Evolutionary conservation across 2,888 invertebrate species (phyloP).

Genomic region (Bembecia ichneumoniformis): DNA sequence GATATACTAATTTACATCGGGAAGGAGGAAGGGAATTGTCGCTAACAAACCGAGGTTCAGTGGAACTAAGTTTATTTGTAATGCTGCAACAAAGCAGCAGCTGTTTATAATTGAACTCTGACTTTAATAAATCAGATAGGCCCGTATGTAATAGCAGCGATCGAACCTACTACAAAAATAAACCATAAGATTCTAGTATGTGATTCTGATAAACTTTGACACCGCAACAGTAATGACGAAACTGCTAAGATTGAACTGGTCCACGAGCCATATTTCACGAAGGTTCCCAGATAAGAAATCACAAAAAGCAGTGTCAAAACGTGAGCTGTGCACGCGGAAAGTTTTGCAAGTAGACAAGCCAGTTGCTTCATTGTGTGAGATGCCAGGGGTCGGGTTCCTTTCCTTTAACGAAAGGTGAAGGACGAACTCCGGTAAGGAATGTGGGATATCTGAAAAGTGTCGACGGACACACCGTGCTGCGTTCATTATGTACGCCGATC

Average conservation of each 20-base stretch:
- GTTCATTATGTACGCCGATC: slow-evolving; percentile 38
- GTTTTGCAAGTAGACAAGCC: slow-evolving; percentile 49
- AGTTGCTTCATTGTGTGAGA: slow-evolving; percentile 44
- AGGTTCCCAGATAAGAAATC: slow-evolving; percentile 53
- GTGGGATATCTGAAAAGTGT: slow-evolving; percentile 34
- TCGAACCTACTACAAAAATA: slow-evolving; percentile 10
- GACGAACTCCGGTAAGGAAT: slow-evolving; percentile 32
- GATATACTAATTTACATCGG: too few species aligned
- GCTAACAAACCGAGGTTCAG: too few species aligned
- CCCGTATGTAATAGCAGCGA: neutral
- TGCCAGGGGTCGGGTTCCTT: slow-evolving; percentile 35
- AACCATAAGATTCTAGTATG: slow-evolving; percentile 30
- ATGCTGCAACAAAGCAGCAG: too few species aligned
- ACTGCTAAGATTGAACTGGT: slow-evolving; percentile 39
- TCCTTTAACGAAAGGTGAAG: slow-evolving; percentile 60
- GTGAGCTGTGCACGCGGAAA: slow-evolving; percentile 39
- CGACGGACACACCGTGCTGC: slow-evolving; percentile 8
- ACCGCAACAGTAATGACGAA: slow-evolving; percentile 37
- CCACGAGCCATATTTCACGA: slow-evolving; percentile 50
- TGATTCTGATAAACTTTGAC: slow-evolving; percentile 43
- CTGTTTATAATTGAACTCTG: slow-evolving; percentile 3
- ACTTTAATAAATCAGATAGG: slow-evolving; percentile 5
- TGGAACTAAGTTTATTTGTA: too few species aligned
- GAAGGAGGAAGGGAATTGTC: too few species aligned
- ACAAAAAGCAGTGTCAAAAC: slow-evolving; percentile 56